phyloP scores from a whole-genome alignment of 2,888 invertebrate species.

The Lucinisca nassula region DNA sequence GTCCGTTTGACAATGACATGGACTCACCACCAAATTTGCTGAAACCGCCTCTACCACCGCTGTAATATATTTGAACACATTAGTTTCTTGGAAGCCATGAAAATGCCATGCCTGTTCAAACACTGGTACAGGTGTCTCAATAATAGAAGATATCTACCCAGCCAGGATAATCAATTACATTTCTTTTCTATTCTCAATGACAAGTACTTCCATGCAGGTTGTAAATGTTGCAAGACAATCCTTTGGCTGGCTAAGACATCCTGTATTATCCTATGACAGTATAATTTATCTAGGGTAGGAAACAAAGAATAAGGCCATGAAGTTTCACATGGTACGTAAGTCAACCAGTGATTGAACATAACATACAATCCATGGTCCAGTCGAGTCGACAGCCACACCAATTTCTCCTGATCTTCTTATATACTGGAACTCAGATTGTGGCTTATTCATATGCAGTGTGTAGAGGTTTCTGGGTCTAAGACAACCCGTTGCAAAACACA shows the following conservation, averaged over 20 bases:
- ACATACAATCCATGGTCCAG: background rate
- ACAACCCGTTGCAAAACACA: slow-evolving; percentile 19
- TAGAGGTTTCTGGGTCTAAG: slow-evolving; percentile 37
- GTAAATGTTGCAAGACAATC: too few species aligned
- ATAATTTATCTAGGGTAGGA: too few species aligned
- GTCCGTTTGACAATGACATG: slow-evolving; percentile 61
- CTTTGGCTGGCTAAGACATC: too few species aligned
- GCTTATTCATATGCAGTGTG: slow-evolving; percentile 40
- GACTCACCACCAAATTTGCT: slow-evolving; percentile 85
- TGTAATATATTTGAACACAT: slow-evolving; percentile 77
- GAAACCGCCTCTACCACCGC: slow-evolving; percentile 85
- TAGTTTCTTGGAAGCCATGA: slow-evolving; percentile 32
- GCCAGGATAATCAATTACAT: too few species aligned
- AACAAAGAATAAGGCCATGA: too few species aligned
- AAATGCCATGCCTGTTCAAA: slow-evolving; percentile 34
- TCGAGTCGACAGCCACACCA: background rate
- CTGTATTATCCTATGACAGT: too few species aligned
- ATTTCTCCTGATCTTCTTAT: slow-evolving; percentile 26
- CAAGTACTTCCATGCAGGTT: too few species aligned
- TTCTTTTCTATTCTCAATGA: too few species aligned
- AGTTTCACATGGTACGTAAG: too few species aligned
- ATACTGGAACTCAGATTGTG: slow-evolving; percentile 12
- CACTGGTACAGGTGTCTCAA: background rate
- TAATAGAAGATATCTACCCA: too few species aligned
- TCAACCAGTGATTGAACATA: background rate